A percentile compares a stretch with the other conserved stretches of the same genome.
phyloP scores from a whole-genome alignment of 2,113 vertebrate genomes.

The Pseudopipra pipra region DNA sequence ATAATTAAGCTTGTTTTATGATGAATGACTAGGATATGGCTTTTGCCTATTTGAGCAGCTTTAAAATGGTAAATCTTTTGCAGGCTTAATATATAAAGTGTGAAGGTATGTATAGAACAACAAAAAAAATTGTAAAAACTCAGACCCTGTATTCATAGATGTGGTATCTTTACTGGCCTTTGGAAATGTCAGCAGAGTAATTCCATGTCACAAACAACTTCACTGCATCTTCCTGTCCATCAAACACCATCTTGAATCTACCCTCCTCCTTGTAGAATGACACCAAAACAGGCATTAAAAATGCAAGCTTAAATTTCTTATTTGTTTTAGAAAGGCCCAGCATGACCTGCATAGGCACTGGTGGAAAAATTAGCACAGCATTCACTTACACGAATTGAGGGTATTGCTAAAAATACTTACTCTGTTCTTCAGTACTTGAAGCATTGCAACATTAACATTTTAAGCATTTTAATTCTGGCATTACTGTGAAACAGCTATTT shows the following conservation, averaged over 20 bases:
- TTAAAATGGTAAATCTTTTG: neutral
- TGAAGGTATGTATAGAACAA: neutral
- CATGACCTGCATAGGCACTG: neutral
- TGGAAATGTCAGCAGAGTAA: neutral
- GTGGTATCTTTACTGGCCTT: neutral
- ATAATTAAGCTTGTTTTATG: conserved; percentile 44
- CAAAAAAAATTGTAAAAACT: neutral
- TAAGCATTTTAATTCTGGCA: neutral
- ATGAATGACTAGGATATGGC: conserved; percentile 8
- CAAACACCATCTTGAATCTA: neutral
- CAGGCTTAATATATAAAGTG: neutral
- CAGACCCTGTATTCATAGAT: neutral
- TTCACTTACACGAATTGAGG: neutral
- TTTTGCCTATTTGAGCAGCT: conserved; percentile 7
- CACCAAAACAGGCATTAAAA: neutral
- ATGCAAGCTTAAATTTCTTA: neutral
- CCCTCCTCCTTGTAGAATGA: neutral
- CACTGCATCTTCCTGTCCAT: neutral
- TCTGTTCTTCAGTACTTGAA: neutral
- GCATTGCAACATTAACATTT: neutral
- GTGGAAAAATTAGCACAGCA: neutral
- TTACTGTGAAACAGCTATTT: neutral
- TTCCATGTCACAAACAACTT: neutral
- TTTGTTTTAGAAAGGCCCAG: neutral
- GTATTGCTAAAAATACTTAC: neutral